Evolutionary conservation across 2,888 invertebrate genomes (phyloP).

Genomic region (Lasioglossum figueresi): DNA sequence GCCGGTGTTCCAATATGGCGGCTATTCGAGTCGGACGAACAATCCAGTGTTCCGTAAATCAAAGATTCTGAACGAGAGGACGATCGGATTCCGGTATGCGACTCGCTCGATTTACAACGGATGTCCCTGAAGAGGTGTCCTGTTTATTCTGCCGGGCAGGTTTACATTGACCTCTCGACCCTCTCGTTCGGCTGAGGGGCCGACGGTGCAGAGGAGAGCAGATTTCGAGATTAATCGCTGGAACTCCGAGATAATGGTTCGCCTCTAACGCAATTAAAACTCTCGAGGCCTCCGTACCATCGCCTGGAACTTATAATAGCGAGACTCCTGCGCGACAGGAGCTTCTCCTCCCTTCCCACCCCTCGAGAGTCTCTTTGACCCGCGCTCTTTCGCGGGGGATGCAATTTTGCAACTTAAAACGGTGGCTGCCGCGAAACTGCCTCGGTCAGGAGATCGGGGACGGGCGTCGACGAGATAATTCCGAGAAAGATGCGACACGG

Average conservation of each 20-base stretch:
- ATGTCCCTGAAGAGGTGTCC: not conserved
- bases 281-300: conserved; percentile 31
- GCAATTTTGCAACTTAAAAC: conserved; percentile 49
- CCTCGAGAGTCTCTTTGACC: not conserved
- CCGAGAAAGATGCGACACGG: conserved; percentile 33
- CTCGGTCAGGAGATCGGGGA: conserved; percentile 29
- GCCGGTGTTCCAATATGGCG: not conserved
- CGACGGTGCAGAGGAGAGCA: conserved; percentile 9
- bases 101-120: not conserved
- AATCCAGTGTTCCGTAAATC: not conserved
- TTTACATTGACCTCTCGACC: not conserved
- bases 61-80: not conserved
- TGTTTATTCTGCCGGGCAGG: conserved; percentile 23
- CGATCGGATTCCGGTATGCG: not conserved
- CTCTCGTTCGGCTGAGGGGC: not conserved
- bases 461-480: conserved; percentile 44
- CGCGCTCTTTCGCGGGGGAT: not conserved
- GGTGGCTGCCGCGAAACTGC: conserved; percentile 28
- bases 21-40: not conserved
- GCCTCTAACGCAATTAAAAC: conserved; percentile 56
- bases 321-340: not conserved
- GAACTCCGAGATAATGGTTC: conserved; percentile 43
- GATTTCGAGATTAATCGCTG: conserved; percentile 51
- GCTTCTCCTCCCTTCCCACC: not conserved
- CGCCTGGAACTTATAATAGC: conserved; percentile 39